These are phyloP conservation scores for Phrynosoma platyrhinos DNA, from an alignment of 2,113 vertebrate genomes.

Conservation along the genomic window DNA sequence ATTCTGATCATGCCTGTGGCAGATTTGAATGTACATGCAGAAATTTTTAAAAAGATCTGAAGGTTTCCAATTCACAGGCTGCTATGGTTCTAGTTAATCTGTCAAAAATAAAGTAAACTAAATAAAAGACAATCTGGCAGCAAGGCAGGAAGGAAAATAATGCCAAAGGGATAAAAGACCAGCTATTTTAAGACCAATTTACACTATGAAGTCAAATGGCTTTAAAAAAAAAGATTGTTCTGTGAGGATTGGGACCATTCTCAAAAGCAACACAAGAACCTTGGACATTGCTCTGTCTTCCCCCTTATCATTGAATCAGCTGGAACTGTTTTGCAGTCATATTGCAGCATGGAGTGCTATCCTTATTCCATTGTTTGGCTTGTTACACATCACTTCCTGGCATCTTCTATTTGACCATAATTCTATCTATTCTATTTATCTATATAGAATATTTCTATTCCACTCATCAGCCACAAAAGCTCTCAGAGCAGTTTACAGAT, in stretches of 20 bases:
- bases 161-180: slow-evolving; percentile 59
- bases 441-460: too few relatives aligned
- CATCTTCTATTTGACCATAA: not conserved
- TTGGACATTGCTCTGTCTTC: not conserved
- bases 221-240: slow-evolving; percentile 53
- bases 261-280: not conserved
- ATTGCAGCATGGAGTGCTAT: not conserved
- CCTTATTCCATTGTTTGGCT: not conserved
- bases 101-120: slow-evolving; percentile 50
- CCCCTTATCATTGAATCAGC: not conserved
- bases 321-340: not conserved
- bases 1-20: slow-evolving; percentile 55
- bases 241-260: slow-evolving; percentile 59
- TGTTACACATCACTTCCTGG: not conserved
- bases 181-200: slow-evolving; percentile 67
- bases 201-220: slow-evolving; percentile 51
- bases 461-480: too few relatives aligned
- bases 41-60: slow-evolving; percentile 48
- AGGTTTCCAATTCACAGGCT: slow-evolving; percentile 71
- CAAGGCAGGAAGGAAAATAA: slow-evolving; percentile 47
- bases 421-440: too few relatives aligned
- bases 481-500: too few relatives aligned
- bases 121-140: slow-evolving; percentile 57
- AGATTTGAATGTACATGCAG: slow-evolving; percentile 50
- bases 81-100: slow-evolving; percentile 56